Conservation (phyloP, 2,888 invertebrate species). For the Busseola fusca region DNA sequence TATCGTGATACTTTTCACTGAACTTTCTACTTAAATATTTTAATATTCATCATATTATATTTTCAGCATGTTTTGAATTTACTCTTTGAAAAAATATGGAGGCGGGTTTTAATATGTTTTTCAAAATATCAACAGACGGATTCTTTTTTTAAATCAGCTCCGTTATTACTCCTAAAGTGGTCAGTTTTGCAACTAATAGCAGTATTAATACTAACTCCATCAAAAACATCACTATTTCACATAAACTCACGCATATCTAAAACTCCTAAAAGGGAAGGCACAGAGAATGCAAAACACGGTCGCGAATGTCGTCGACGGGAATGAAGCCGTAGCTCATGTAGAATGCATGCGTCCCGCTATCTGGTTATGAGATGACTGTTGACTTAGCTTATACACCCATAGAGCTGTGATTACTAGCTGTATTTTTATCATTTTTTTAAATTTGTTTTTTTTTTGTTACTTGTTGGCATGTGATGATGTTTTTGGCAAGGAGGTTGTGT, state of each 20-base stretch:
- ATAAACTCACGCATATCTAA: conserved; percentile 42
- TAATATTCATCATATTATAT: neutral
- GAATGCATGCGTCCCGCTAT: conserved; percentile 80
- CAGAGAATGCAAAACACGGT: conserved; percentile 56
- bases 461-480: conserved; percentile 1
- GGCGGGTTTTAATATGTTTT: neutral
- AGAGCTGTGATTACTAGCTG: conserved; percentile 60
- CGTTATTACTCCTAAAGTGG: neutral
- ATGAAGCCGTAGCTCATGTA: conserved; percentile 75
- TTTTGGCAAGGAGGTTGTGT: neutral
- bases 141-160: neutral
- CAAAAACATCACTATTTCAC: conserved; percentile 33
- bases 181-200: neutral
- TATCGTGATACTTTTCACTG: neutral
- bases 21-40: neutral
- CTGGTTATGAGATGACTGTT: conserved; percentile 83
- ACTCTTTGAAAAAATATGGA: neutral
- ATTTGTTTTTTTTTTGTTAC: conserved; percentile 9
- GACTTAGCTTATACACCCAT: conserved; percentile 72
- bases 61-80: neutral
- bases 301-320: conserved; percentile 52
- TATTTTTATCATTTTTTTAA: conserved; percentile 1
- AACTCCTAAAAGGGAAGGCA: conserved; percentile 32
- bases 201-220: neutral
- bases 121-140: neutral